phyloP scores from a whole-genome alignment of 2,797 vertebrate genomes.

The Gephyroberyx darwinii region DNA sequence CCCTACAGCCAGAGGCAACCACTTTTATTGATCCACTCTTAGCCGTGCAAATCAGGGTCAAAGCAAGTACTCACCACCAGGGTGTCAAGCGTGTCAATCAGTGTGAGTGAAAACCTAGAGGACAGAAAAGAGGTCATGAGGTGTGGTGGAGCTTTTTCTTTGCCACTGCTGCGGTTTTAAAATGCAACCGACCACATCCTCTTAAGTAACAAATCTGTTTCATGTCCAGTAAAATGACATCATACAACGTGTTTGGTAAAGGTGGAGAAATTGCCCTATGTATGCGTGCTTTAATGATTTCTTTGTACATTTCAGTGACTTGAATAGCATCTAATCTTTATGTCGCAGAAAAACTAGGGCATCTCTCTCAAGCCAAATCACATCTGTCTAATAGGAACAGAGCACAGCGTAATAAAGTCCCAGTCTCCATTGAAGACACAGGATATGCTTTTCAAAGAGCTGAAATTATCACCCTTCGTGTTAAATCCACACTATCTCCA shows the following conservation, averaged over 20 bases:
- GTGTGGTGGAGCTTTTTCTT: background rate
- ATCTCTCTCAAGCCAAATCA: background rate
- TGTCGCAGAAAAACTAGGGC: constrained; percentile 2
- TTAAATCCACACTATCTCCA: too few species aligned
- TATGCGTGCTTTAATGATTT: background rate
- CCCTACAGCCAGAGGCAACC: background rate
- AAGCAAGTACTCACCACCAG: constrained; percentile 80
- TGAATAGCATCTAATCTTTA: constrained; percentile 10
- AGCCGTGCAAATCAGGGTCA: constrained; percentile 1
- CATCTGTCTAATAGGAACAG: background rate
- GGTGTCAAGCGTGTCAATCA: constrained; percentile 86
- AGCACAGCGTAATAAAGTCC: background rate
- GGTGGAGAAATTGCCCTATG: background rate
- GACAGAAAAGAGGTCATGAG: constrained; percentile 8
- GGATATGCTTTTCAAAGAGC: background rate
- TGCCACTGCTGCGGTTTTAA: constrained; percentile 14
- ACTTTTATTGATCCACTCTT: background rate
- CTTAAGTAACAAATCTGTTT: constrained; percentile 4
- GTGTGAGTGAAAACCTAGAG: constrained; percentile 84
- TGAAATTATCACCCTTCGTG: too few species aligned
- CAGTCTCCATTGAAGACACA: background rate
- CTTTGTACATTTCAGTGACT: background rate
- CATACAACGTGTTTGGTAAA: background rate
- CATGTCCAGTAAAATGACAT: constrained; percentile 20
- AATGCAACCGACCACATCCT: constrained; percentile 5